Evolutionary conservation across 2,888 invertebrate species (phyloP), one percentile per base, ranked within the genome.

Genomic region (Mystacides longicornis): DNA sequence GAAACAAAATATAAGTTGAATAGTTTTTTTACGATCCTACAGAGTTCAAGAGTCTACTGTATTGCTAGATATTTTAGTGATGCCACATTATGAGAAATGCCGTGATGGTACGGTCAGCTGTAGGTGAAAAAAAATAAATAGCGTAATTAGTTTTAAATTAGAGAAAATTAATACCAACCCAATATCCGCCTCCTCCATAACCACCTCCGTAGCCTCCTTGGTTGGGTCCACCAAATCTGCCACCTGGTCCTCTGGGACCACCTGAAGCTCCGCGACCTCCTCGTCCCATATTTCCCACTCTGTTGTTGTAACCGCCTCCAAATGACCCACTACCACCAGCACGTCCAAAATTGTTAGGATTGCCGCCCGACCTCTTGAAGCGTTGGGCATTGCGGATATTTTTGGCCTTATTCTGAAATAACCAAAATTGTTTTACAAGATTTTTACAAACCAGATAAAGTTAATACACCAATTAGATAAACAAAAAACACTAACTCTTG

Each of bases 141-240:
- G n/a, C n/a, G n/a, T n/a, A n/a, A n/a, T n/a, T n/a, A n/a, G n/a
- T n/a, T n/a, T n/a, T n/a, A n/a, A n/a, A n/a, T n/a, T n/a, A n/a
- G n/a, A n/a, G n/a, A n/a, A n/a, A n/a, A n/a, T n/a, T n/a, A 16
- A 37, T 37, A 22, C 57, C 47, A 23, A 49, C 53, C 48, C 54
- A 48, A 14, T 49, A 49, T 9, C 54, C 51, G 27, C 48, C 49
- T n/a, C 31, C 53, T 4, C 33, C 48, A 43, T 23, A 16, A 21
- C 45, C 47, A 2, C 52, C 56, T 9, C 56, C 31, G 22, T 19
- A 23, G 46, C 55, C 49, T 11, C 49, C 51, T 18, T 21, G 23
- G 19, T 47, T 23, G 49, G 23, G 18, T 16, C 52, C 49, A 20
- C 52, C 23, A 14, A 37, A 37, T 14, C 47, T 22, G 11, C 20